Conservation (phyloP, 2,797 vertebrate genomes). For the Tapirus indicus region DNA sequence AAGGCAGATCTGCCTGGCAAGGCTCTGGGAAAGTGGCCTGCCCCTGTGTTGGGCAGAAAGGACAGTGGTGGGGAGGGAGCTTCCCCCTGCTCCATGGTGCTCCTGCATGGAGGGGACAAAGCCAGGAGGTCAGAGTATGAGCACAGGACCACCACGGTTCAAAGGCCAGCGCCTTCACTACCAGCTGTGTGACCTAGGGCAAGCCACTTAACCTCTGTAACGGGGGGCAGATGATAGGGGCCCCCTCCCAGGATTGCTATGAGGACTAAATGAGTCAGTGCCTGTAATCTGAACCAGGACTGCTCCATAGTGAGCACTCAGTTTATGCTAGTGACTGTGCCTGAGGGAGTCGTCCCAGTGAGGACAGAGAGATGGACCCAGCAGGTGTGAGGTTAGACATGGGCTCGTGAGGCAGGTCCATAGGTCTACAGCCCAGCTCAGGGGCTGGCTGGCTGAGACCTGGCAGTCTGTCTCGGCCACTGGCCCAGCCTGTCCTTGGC, state of each 20-base stretch:
- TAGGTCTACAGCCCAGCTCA: not conserved
- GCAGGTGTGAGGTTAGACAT: not conserved
- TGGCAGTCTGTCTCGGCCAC: not conserved
- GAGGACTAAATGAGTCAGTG: not conserved
- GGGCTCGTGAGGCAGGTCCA: fast-evolving
- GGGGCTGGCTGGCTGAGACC: fast-evolving
- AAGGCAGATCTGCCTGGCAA: not conserved
- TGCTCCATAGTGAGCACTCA: not conserved
- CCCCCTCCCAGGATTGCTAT: not conserved
- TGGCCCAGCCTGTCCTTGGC: not conserved
- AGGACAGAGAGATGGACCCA: not conserved
- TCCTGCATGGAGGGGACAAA: not conserved
- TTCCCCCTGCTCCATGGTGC: fast-evolving
- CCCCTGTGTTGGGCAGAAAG: not conserved
- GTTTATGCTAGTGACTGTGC: no score
- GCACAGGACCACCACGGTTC: not conserved
- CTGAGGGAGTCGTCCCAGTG: not conserved
- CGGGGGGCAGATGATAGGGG: no score
- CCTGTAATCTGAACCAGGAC: not conserved
- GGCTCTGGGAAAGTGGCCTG: not conserved
- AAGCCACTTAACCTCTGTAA: not conserved
- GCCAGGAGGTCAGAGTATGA: not conserved
- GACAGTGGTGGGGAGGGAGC: not conserved
- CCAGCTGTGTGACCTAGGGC: not conserved
- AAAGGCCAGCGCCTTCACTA: not conserved